Conservation (phyloP, 2,113 vertebrate genomes). For the Hemibagrus wyckioides region DNA sequence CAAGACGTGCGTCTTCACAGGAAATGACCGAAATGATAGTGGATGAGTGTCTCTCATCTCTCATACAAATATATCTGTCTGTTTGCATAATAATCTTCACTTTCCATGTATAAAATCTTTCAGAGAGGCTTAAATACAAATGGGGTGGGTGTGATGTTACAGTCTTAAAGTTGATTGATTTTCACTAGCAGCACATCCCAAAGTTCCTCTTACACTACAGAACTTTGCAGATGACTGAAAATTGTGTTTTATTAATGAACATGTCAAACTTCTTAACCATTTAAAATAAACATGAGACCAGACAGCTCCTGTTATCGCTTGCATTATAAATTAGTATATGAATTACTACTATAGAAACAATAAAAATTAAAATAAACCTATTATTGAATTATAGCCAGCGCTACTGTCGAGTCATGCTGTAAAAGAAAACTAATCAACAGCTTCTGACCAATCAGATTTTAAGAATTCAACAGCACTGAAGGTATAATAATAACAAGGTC, state of each 20-base stretch:
- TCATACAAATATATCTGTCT: background rate
- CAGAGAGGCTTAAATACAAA: background rate
- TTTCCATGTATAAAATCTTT: background rate
- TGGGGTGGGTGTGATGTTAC: background rate
- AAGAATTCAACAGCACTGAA: background rate
- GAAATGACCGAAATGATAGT: background rate
- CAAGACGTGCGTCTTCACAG: background rate
- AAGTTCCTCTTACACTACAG: background rate
- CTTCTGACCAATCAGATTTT: background rate
- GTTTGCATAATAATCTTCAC: background rate
- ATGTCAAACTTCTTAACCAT: background rate
- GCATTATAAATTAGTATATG: background rate
- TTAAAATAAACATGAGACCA: background rate
- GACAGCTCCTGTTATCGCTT: background rate
- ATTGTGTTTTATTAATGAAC: background rate
- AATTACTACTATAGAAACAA: background rate
- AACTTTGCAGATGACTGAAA: background rate
- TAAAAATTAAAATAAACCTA: background rate
- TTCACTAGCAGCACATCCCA: background rate
- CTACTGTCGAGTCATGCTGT: background rate
- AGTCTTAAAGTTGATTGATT: background rate
- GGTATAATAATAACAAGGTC: background rate
- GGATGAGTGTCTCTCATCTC: background rate
- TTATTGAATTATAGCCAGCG: background rate
- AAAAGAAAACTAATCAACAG: background rate